phyloP scores from a whole-genome alignment of 1,140 invertebrate genomes.

The Wasmannia auropunctata region DNA sequence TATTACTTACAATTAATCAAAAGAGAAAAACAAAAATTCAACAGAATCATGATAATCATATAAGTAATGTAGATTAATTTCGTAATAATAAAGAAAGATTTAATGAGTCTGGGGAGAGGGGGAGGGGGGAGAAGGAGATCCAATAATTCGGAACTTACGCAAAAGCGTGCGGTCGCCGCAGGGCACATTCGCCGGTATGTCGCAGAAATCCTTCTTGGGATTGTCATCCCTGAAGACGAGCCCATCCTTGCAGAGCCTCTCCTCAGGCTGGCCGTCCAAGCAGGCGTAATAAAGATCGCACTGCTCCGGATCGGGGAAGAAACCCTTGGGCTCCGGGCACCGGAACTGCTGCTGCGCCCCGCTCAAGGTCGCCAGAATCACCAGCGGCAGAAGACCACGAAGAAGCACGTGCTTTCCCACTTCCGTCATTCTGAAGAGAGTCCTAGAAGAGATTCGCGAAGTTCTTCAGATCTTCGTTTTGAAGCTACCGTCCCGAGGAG shows the following conservation, averaged over 20 bases:
- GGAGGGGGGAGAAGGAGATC: no score
- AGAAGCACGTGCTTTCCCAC: constrained; percentile 8
- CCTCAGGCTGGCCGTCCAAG: constrained; percentile 88
- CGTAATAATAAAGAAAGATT: neutral
- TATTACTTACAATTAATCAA: no score
- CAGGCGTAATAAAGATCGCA: constrained; percentile 94
- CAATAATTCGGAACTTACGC: constrained; percentile 87
- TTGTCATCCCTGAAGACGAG: constrained; percentile 92
- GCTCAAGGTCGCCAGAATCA: constrained; percentile 42
- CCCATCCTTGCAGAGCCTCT: constrained; percentile 92
- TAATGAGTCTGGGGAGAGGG: neutral
- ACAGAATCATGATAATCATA: neutral
- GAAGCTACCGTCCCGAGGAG: neutral
- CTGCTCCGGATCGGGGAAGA: constrained; percentile 90
- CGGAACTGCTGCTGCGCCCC: constrained; percentile 86
- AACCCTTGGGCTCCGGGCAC: constrained; percentile 91
- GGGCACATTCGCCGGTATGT: constrained; percentile 92
- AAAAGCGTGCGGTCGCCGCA: constrained; percentile 90
- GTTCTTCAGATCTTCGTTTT: neutral
- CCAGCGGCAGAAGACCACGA: constrained; percentile 28
- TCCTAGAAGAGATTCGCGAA: neutral
- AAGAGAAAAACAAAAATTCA: neutral
- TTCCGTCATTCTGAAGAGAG: neutral
- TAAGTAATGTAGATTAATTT: neutral
- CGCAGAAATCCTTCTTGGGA: constrained; percentile 91